Evolutionary conservation across 1,140 invertebrate species (phyloP), one percentile per base, ranked within the genome.

Genomic region (Eupeodes corollae): DNA sequence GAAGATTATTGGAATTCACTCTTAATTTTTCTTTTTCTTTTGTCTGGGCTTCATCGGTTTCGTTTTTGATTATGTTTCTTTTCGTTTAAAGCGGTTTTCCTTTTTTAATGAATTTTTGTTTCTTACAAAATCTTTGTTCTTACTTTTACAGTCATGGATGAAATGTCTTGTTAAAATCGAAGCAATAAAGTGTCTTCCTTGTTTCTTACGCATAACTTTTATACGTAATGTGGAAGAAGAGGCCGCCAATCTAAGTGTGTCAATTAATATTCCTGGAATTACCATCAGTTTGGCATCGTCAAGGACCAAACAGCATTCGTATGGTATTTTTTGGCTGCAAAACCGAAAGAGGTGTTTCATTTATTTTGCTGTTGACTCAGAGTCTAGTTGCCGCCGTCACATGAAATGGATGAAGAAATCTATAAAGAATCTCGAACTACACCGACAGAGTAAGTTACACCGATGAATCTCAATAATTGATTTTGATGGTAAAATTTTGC

Each of bases 351-450:
- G 59, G 42, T 68, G 66, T 43, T 63, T 57, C 12, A 63, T 68
- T 1, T 68, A 66, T 41, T 63, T 68, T 46, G 59, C 66, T 6
- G 42, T 66, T 21, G 63, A 68, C 35, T 61, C 63, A 1, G 59
- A 68, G 44, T 44, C 43, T 6, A 47, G 54, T 5, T 66, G 56
- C 43, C 55, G 61, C 1, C 47, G 51, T 0, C 66, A 68, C 32
- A 68, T 68, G 65, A 68, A 65, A 41, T 68, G 65, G 65, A 55
- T 68, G 8, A 62, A 64, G n/a, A 64, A 68, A 50, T 66, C 65
- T 0, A 66, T 68, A 2, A 64, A 68, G 42, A 68, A 65, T 46
- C 55, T 68, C 30, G 66, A 68, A 43, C 34, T 68, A 6, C 61
- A 68, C 40, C 47, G 65, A 0, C 57, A 63, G 42, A 44, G 48